These are phyloP conservation scores for Muscidifurax raptorellus DNA, from an alignment of 1,140 invertebrate genomes.

Conservation along the genomic window DNA sequence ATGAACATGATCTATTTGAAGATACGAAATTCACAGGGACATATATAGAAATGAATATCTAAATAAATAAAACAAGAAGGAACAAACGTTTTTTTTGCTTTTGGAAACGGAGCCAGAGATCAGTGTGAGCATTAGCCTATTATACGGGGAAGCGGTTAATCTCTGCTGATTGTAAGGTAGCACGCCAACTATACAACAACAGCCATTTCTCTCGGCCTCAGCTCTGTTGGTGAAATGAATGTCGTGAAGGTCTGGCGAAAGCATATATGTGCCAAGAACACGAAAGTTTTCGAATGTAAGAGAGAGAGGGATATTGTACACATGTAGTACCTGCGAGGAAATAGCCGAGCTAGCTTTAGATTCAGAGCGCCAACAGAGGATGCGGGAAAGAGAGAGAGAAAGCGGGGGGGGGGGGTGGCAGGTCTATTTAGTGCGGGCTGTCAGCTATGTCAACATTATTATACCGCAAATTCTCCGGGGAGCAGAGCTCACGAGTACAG, in stretches of 20 bases:
- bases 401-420: conserved; percentile 16
- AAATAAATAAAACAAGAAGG: background rate
- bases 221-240: background rate
- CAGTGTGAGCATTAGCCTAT: background rate
- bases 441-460: conserved; percentile 31
- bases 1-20: no score
- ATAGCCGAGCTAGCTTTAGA: background rate
- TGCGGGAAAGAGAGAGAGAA: conserved; percentile 26
- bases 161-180: background rate
- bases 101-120: background rate
- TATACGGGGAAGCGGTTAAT: background rate
- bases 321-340: background rate
- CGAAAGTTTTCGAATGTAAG: background rate
- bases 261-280: background rate
- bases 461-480: background rate
- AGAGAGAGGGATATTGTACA: background rate
- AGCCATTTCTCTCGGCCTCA: background rate
- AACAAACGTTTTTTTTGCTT: no score
- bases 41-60: no score
- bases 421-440: conserved; percentile 11
- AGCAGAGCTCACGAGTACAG: background rate
- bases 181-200: background rate
- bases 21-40: no score
- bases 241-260: background rate
- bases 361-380: background rate